Evolutionary conservation across 2,888 invertebrate species (phyloP), one percentile per base, ranked within the genome.

Genomic region (Papilio protenor): DNA sequence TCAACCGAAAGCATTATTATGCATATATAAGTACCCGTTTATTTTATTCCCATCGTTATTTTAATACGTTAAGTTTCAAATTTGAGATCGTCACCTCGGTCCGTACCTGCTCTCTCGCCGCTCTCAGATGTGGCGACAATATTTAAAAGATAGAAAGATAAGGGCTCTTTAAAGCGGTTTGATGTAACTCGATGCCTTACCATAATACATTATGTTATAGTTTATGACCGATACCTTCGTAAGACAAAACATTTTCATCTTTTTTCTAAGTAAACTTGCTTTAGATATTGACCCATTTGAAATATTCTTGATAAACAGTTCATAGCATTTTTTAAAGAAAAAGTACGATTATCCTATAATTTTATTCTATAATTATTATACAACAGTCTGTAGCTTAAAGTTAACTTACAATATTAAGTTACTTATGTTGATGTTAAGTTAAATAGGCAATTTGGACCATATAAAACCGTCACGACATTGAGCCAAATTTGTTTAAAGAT

Each of bases 1-100:
- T 91, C 90, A 90, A 87, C 88, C 86, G 85, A 90, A 91, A 89
- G 89, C 91, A 90, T 92, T 92, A 93, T 92, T 92, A 94, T 91
- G 90, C 91, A 90, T 92, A 93, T 91, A 92, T 92, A 93, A 91
- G 88, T 91, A 91, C 88, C 87, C 86, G 88, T 92, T 93, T 92
- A 92, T 92, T 92, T 93, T 91, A 92, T 92, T 91, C 88, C 86
- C 89, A 90, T 92, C 91, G 92, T 93, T 93, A 92, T 89, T 92
- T 92, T 92, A 91, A 92, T 91, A 90, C 83, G 86, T 88, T 89
- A 83, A 86, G 88, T 87, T 89, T 90, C 85, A 86, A 86, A 89
- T 87, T 86, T 85, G 87, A 87, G 89, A 90, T 91, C 88, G 92
- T 92, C 94, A 94, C 93, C 92, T 92, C 89, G 85, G 85, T 83